Evolutionary conservation across 2,113 vertebrate species (phyloP).

Genomic region (Noturus placidus): DNA sequence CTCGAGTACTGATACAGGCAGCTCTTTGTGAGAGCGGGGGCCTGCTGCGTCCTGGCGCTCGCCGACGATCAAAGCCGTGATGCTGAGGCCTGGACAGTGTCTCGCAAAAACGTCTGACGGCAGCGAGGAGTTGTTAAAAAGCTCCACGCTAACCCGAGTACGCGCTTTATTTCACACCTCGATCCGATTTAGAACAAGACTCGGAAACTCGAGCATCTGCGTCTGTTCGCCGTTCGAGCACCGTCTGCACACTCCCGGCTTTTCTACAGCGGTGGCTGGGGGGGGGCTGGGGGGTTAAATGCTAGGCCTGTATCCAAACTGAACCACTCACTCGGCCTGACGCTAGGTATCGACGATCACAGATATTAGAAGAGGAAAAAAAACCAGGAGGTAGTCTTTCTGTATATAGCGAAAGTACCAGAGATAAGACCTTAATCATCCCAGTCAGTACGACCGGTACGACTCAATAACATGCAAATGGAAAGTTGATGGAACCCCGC

Average conservation of each 20-base stretch:
- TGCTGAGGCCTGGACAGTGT: slow-evolving; percentile 50
- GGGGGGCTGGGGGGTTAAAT: not conserved
- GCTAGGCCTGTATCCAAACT: not conserved
- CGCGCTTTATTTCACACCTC: not conserved
- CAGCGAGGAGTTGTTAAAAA: slow-evolving; percentile 21
- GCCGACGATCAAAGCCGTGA: slow-evolving; percentile 52
- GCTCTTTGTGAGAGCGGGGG: slow-evolving; percentile 54
- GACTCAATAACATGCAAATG: too few relatives aligned
- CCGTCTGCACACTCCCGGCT: not conserved
- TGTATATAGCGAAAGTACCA: too few relatives aligned
- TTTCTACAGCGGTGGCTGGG: not conserved
- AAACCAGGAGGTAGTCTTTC: not conserved
- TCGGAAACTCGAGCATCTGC: not conserved
- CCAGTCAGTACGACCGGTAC: too few relatives aligned
- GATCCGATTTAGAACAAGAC: not conserved
- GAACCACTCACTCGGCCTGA: not conserved
- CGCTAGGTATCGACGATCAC: not conserved
- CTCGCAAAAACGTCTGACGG: slow-evolving; percentile 48
- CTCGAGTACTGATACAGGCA: slow-evolving; percentile 46
- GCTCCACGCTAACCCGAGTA: not conserved
- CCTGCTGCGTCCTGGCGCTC: slow-evolving; percentile 22
- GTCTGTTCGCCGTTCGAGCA: not conserved
- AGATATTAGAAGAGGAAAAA: not conserved
- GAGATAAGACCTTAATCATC: too few relatives aligned
- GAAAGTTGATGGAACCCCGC: too few relatives aligned